phyloP scores from a whole-genome alignment of 2,888 invertebrate genomes.

The Augochlorella aurata region DNA sequence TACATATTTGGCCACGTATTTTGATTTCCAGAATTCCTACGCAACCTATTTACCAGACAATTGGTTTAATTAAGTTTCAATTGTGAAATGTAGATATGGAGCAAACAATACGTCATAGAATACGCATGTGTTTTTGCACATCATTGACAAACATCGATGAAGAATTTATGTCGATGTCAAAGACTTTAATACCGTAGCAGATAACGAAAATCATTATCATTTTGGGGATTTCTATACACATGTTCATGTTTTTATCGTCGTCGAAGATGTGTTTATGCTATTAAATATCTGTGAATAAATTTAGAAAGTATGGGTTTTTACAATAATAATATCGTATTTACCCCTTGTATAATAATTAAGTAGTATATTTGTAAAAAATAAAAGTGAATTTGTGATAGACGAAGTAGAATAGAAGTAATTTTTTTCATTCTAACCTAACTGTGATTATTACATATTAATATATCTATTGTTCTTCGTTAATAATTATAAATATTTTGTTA shows the following conservation, averaged over 20 bases:
- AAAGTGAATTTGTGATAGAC: neutral
- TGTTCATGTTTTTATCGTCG: neutral
- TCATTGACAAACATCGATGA: neutral
- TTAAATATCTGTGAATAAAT: conserved; percentile 8
- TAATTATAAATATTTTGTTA: neutral
- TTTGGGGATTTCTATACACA: neutral
- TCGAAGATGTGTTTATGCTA: neutral
- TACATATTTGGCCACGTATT: neutral
- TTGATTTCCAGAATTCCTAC: neutral
- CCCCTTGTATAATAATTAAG: neutral
- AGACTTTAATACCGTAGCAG: neutral
- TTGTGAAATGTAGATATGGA: conserved; percentile 18
- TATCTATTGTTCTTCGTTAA: neutral
- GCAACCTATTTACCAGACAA: neutral
- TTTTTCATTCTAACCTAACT: conserved; percentile 45
- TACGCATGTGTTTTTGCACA: neutral
- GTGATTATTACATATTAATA: neutral
- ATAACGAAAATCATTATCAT: conserved; percentile 39
- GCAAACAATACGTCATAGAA: conserved; percentile 39
- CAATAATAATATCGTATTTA: neutral
- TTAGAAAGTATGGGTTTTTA: neutral
- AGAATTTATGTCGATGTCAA: conserved; percentile 27
- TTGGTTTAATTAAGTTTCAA: neutral
- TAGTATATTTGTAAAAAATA: conserved; percentile 10
- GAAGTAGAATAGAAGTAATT: neutral